phyloP scores from a whole-genome alignment of 2,888 invertebrate species.

The Ochropleura plecta region DNA sequence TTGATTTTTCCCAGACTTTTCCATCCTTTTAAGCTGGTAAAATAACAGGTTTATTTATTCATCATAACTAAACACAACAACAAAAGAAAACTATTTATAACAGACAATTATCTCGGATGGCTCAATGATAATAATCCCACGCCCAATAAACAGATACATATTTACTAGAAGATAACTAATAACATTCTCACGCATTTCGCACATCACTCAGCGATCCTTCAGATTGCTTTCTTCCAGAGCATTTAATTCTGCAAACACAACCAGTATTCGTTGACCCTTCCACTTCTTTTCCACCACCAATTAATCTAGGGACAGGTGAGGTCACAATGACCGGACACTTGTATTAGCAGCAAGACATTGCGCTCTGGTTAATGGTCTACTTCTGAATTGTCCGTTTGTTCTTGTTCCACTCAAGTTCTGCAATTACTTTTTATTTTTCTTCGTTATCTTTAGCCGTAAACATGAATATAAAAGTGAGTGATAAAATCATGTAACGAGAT shows the following conservation, averaged over 20 bases:
- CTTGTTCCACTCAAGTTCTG: constrained; percentile 63
- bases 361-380: constrained; percentile 68
- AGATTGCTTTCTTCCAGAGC: constrained; percentile 74
- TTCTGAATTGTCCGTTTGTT: constrained; percentile 62
- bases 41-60: neutral
- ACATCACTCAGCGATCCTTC: constrained; percentile 56
- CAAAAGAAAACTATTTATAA: constrained; percentile 7
- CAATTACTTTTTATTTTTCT: constrained; percentile 70
- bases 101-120: neutral
- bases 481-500: constrained; percentile 64
- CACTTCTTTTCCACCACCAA: constrained; percentile 64
- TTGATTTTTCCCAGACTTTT: neutral
- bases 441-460: constrained; percentile 66
- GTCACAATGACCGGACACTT: constrained; percentile 71
- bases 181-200: constrained; percentile 42
- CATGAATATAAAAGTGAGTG: constrained; percentile 66
- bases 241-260: constrained; percentile 67
- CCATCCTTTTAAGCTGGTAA: neutral
- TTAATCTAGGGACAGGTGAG: constrained; percentile 75
- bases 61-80: constrained; percentile 1
- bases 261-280: constrained; percentile 68
- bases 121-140: constrained; percentile 29
- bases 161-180: constrained; percentile 53
- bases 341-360: constrained; percentile 72
- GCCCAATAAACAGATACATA: constrained; percentile 36